A percentile compares a stretch with the other conserved stretches of the same genome.
Evolutionary conservation across 35 echinoderm and acorn worm species (phyloP).

Genomic region (Nesometra sesokonis): DNA sequence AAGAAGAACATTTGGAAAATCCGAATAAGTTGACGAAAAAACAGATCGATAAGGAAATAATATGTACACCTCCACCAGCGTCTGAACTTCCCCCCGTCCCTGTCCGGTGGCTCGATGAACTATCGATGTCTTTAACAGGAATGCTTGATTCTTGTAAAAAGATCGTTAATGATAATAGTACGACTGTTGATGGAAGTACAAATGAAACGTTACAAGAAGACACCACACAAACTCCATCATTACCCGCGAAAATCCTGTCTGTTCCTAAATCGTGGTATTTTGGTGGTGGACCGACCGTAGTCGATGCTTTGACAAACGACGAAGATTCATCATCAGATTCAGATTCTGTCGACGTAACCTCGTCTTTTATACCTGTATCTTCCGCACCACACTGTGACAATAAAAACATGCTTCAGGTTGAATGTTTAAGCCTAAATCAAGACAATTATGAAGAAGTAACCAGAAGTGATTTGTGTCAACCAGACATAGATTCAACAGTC

Average conservation of each 20-base stretch:
- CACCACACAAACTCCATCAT: not conserved
- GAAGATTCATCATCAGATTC: not conserved
- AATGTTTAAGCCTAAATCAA: not conserved
- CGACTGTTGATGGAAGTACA: not conserved
- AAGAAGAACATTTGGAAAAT: not conserved
- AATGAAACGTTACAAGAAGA: no score
- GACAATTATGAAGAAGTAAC: not conserved
- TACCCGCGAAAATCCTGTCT: not conserved
- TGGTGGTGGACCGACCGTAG: not conserved
- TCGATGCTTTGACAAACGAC: not conserved
- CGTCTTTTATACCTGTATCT: not conserved
- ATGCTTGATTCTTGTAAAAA: not conserved
- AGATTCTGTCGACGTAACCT: not conserved
- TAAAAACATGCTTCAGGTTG: not conserved
- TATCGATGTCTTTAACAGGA: not conserved
- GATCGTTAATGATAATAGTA: not conserved
- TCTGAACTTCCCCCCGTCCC: not conserved
- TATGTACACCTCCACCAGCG: not conserved
- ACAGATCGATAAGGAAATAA: no score
- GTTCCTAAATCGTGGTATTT: not conserved
- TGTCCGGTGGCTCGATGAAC: not conserved
- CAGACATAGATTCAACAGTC: no score
- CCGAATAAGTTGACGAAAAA: not conserved
- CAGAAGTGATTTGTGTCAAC: not conserved
- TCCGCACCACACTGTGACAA: not conserved